Conservation (phyloP, 1,140 invertebrate species). For the Drosophila orosa region DNA sequence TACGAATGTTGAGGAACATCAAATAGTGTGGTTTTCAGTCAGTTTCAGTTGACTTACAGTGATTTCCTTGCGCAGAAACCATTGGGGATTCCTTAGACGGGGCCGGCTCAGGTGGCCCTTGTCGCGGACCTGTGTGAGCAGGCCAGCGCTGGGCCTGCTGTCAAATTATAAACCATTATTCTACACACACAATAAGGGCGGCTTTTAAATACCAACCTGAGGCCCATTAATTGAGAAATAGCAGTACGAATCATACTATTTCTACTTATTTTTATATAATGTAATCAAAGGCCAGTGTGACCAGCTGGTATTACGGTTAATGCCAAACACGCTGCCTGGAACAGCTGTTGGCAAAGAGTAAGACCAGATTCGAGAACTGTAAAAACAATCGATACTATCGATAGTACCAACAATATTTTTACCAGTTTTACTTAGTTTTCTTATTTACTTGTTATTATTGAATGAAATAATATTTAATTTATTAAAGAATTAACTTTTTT, state of each 20-base stretch:
- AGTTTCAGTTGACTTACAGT: slow-evolving; percentile 82
- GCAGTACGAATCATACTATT: slow-evolving; percentile 27
- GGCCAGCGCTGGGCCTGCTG: slow-evolving; percentile 39
- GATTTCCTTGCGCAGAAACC: slow-evolving; percentile 85
- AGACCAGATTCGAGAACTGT: no score
- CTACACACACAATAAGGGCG: background rate
- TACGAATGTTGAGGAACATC: background rate
- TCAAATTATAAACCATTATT: background rate
- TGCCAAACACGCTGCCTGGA: background rate
- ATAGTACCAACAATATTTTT: no score
- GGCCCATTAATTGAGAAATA: slow-evolving; percentile 19
- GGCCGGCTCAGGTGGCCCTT: slow-evolving; percentile 84
- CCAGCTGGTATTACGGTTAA: background rate
- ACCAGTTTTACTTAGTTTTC: no score
- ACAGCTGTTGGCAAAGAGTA: background rate
- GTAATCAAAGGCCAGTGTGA: slow-evolving; percentile 13
- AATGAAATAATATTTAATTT: background rate
- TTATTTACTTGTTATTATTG: background rate
- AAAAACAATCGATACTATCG: no score
- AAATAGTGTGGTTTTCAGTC: background rate
- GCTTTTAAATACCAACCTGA: slow-evolving; percentile 6
- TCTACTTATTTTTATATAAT: slow-evolving; percentile 35
- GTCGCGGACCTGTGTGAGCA: slow-evolving; percentile 78
- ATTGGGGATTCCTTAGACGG: slow-evolving; percentile 85
- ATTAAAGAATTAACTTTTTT: background rate